Evolutionary conservation across 2,888 invertebrate species (phyloP), one percentile per base, ranked within the genome.

Genomic region (Lycocerus yunnanus): DNA sequence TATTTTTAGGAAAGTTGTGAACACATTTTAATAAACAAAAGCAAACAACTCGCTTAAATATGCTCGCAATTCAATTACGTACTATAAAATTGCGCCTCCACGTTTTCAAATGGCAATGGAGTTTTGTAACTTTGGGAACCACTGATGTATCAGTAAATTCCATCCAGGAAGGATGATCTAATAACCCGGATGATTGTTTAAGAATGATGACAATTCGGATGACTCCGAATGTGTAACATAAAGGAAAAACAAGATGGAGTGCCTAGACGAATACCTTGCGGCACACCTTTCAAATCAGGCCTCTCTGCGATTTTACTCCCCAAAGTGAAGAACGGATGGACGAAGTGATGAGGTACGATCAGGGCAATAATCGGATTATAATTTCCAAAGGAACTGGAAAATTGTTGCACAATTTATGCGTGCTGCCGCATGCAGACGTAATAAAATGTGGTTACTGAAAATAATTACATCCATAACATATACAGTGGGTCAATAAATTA

Each of bases 1-100:
- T 75, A 75, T 75, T 75, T 75, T 75, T 75, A 75, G 75, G 72
- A 75, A 75, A 75, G 72, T 72, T 66, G 66, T 66, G 75, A 69
- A 66, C 72, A 72, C 72, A 72, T 75, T 72, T 75, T 72, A 43
- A 43, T 43, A 43, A 43, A 43, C n/a, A 43, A 43, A 69, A 72
- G 75, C 66, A 72, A 75, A 75, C 75, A 75, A 75, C 72, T 72
- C 66, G 60, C 69, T 72, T 72, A 60, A 75, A 75, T 27, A 18
- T 69, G 63, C 63, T 24, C 21, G 61, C 43, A 60, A 59, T 15
- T 61, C 43, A 63, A 69, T 69, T 15, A 69, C n/a, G n/a, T n/a
- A n/a, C 43, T 27, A 61, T 61, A 15, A 68, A 69, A 15, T 63
- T 63, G 61, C 8, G 15, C n/a, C 13, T 18, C 20, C 15, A 20